A percentile compares a stretch with the other conserved stretches of the same genome.
Evolutionary conservation across 53 echinoderm and acorn worm species (phyloP).

Genomic region (Echinometra lucunter): DNA sequence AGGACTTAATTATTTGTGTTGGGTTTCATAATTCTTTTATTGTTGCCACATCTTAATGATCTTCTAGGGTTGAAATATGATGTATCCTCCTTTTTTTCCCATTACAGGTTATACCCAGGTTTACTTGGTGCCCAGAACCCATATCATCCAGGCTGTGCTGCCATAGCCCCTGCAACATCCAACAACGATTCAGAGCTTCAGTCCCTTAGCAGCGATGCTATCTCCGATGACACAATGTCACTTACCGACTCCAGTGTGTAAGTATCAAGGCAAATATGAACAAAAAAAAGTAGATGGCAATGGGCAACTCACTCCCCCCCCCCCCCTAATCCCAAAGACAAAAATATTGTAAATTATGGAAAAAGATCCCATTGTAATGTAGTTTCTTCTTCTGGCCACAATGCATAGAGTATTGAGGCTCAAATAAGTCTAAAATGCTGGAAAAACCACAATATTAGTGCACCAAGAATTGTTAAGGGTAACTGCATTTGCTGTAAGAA

Average conservation of each 20-base stretch:
- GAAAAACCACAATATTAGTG: too few species aligned
- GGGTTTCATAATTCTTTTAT: too few species aligned
- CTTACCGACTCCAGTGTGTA: slow-evolving; percentile 99
- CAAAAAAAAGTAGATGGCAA: too few species aligned
- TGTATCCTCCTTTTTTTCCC: not conserved
- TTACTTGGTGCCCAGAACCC: slow-evolving; percentile 74
- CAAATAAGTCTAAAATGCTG: too few species aligned
- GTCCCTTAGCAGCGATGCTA: slow-evolving; percentile 96
- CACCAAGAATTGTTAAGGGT: too few species aligned
- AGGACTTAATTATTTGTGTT: too few species aligned
- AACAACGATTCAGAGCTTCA: slow-evolving; percentile 98
- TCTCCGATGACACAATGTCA: slow-evolving; percentile 99
- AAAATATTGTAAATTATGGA: not conserved
- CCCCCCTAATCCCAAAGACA: not conserved
- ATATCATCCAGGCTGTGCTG: slow-evolving; percentile 92
- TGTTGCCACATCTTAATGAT: too few species aligned
- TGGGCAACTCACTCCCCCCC: too few species aligned
- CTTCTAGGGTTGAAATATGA: too few species aligned
- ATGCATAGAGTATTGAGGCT: too few species aligned
- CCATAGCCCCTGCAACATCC: slow-evolving; percentile 94
- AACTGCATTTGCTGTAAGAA: too few species aligned
- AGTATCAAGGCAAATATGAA: slow-evolving; percentile 68
- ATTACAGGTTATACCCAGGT: slow-evolving; percentile 67
- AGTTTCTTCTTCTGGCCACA: too few species aligned
- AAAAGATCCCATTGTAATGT: not conserved